A percentile compares a stretch with the other conserved stretches of the same genome.
Conservation (phyloP, 2,797 vertebrate species). For the Acipenser transmontanus region DNA sequence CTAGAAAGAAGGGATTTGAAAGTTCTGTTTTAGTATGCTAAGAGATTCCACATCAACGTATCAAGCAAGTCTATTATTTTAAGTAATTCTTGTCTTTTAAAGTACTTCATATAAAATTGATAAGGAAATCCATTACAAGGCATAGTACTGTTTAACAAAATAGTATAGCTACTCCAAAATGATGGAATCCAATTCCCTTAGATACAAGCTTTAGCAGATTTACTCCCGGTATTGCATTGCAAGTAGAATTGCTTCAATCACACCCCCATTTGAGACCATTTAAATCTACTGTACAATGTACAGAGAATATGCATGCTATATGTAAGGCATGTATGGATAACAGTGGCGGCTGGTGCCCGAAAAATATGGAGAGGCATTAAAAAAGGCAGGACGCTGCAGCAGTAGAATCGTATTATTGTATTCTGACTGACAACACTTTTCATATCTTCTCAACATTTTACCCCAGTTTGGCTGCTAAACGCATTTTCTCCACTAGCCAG, state of each 20-base stretch:
- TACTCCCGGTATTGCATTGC: not conserved
- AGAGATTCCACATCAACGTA: conserved; percentile 10
- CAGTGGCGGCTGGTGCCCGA: no score
- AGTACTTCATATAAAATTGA: conserved; percentile 21
- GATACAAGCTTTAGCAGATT: not conserved
- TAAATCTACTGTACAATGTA: not conserved
- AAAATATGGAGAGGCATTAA: no score
- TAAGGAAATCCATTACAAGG: conserved; percentile 13
- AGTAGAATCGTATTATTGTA: no score
- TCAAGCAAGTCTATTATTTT: not conserved
- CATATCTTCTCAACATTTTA: no score
- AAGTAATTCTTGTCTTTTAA: not conserved
- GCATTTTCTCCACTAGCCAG: no score
- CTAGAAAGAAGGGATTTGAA: not conserved
- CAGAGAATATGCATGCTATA: no score
- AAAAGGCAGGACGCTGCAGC: no score
- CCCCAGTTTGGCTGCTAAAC: no score
- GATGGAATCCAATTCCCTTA: not conserved
- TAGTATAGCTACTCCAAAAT: not conserved
- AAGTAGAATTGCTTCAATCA: conserved; percentile 6
- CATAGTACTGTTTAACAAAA: conserved; percentile 14
- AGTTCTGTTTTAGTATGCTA: conserved; percentile 12
- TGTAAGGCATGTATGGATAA: no score
- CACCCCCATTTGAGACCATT: not conserved
- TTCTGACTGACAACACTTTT: no score